Conservation (phyloP, 2,888 invertebrate genomes). For the Flexamia atlantica region DNA sequence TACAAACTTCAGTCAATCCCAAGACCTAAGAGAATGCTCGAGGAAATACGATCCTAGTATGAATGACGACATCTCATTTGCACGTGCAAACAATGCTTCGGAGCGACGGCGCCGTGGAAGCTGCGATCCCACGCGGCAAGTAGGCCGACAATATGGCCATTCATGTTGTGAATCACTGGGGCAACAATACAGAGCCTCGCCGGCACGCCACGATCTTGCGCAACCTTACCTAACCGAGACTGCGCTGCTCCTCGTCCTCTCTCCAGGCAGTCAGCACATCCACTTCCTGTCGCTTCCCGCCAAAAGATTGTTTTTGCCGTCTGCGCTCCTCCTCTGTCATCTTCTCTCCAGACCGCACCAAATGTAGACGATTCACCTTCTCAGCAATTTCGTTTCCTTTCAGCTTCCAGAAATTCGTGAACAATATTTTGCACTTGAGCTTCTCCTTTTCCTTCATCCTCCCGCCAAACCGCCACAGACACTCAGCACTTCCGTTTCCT, state of each 20-base stretch:
- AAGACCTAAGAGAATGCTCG: no score
- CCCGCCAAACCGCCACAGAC: not conserved
- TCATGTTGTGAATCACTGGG: slow-evolving; percentile 46
- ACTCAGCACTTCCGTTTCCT: slow-evolving; percentile 20
- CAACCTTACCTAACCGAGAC: slow-evolving; percentile 31
- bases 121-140: slow-evolving; percentile 30
- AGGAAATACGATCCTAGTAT: not conserved
- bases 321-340: no score
- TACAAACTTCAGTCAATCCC: no score
- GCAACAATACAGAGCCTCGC: slow-evolving; percentile 4
- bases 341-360: no score
- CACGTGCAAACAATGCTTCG: not conserved
- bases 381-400: no score
- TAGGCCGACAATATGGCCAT: slow-evolving; percentile 46
- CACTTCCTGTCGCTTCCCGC: slow-evolving; percentile 1
- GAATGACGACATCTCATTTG: not conserved
- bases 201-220: not conserved
- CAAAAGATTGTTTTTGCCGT: no score
- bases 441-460: not conserved
- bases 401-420: no score
- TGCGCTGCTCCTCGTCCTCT: not conserved
- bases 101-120: not conserved
- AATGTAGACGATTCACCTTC: no score
- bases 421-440: no score
- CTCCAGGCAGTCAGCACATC: slow-evolving; percentile 16